Evolutionary conservation across 2,888 invertebrate genomes (phyloP), one percentile per base, ranked within the genome.

Genomic region (Drosophila yooni): DNA sequence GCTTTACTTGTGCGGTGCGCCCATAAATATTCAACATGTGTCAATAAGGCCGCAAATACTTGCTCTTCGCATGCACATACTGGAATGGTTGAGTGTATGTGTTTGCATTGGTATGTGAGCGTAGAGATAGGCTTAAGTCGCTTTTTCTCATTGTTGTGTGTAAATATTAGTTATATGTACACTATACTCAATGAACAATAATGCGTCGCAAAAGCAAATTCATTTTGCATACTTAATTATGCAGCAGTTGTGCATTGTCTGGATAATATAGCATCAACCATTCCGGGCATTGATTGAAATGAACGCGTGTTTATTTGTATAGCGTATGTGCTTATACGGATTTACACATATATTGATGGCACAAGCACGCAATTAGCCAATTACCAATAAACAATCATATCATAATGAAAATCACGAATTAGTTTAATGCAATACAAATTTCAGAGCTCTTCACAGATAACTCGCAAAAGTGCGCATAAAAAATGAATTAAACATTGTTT

Each of bases 41-140:
- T 86, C 82, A 79, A 86, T 71, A 83, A 63, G 70, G 57, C 82
- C 60, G 8, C 69, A 81, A 74, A 74, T 76, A 78, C 11, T 21
- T 5, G 13, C 34, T 34, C 11, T 43, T 36, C 36, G 36, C 8
- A 66, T 77, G 82, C 72, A 56, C 74, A 75, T 70, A 70, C 74
- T 58, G 72, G 51, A 69, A 48, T 59, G 40, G 64, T 63, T 57
- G 29, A 13, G 31, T 61, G 51, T 53, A 46, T 70, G 51, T 65
- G 52, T 59, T 31, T 65, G 54, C 40, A 31, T 3, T 60, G 34
- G 29, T 29, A 29, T 52, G 56, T 46, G 56, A 50, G 38, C 29
- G n/a, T 54, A 31, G 21, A 43, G 57, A 57, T 21, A 21, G 38
- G 40, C 29, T 63, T 40, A 40, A 46, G 57, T 52, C 18, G 11